Conservation (phyloP, 2,888 invertebrate species). For the Chaitophorus viminalis region DNA sequence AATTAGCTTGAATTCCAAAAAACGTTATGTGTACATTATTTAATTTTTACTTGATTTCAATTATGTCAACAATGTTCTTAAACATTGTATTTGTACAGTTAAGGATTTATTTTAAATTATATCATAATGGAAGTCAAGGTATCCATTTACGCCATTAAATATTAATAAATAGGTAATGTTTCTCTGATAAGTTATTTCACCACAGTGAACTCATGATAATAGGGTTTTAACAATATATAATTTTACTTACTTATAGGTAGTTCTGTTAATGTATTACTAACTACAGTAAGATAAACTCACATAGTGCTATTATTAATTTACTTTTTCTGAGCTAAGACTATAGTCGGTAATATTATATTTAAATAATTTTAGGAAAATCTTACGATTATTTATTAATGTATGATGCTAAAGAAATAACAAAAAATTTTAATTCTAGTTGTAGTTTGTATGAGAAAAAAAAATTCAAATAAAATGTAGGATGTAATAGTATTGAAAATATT, state of each 20-base stretch:
- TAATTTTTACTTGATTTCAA: too few species aligned
- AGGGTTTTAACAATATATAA: neutral
- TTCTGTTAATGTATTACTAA: neutral
- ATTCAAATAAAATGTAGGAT: neutral
- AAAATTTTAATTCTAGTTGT: neutral
- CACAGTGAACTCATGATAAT: neutral
- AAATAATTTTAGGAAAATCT: neutral
- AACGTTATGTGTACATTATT: too few species aligned
- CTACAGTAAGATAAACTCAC: neutral
- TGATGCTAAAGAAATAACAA: neutral
- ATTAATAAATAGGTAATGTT: slow-evolving; percentile 34
- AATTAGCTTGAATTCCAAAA: too few species aligned
- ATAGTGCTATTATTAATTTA: neutral
- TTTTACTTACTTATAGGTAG: neutral
- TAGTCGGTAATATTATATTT: neutral
- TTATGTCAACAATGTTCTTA: too few species aligned
- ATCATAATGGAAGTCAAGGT: neutral
- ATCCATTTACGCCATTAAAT: slow-evolving; percentile 20
- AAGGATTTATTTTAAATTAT: too few species aligned
- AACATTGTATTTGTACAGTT: too few species aligned
- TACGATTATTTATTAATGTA: too few species aligned
- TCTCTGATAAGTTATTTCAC: too few species aligned
- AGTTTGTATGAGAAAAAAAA: neutral
- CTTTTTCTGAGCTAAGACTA: neutral
- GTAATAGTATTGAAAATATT: neutral